Conservation (phyloP, 2,888 invertebrate species). For the Yponomeuta cagnagella region DNA sequence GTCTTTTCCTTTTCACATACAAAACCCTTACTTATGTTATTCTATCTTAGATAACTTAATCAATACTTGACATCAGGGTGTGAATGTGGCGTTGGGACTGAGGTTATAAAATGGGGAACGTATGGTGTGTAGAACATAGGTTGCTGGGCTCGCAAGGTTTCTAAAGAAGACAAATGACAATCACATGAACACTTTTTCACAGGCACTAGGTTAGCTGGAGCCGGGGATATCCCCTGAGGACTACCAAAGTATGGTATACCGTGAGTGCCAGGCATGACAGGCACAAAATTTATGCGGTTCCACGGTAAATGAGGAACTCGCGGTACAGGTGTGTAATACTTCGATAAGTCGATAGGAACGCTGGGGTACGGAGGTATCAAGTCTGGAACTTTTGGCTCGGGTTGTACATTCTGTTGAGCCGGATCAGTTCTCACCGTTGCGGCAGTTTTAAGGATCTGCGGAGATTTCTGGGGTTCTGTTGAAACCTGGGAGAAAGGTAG, state of each 20-base stretch:
- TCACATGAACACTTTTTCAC: conserved; percentile 39
- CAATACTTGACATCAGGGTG: conserved; percentile 27
- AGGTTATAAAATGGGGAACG: conserved; percentile 38
- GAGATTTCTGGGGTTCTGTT: conserved; percentile 6
- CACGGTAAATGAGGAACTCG: conserved; percentile 8
- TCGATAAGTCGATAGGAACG: conserved; percentile 4
- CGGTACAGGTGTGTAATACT: conserved; percentile 5
- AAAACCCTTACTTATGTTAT: no score
- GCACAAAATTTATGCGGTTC: conserved; percentile 11
- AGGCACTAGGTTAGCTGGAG: conserved; percentile 14
- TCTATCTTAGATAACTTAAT: conserved; percentile 8
- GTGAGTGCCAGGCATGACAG: conserved; percentile 6
- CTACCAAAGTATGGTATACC: background rate
- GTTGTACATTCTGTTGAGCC: background rate
- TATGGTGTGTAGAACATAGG: conserved; percentile 13
- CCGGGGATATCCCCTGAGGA: background rate
- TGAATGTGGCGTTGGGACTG: conserved; percentile 34
- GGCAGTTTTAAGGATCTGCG: conserved; percentile 3
- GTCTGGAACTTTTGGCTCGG: background rate
- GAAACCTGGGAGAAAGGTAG: conserved; percentile 10
- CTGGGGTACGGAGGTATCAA: background rate
- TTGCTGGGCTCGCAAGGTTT: conserved; percentile 2
- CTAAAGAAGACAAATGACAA: conserved; percentile 30
- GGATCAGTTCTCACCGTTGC: background rate
- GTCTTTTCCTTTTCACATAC: no score